Evolutionary conservation across 2,797 vertebrate genomes (phyloP), one percentile per base, ranked within the genome.

Genomic region (Eulemur rubriventer): DNA sequence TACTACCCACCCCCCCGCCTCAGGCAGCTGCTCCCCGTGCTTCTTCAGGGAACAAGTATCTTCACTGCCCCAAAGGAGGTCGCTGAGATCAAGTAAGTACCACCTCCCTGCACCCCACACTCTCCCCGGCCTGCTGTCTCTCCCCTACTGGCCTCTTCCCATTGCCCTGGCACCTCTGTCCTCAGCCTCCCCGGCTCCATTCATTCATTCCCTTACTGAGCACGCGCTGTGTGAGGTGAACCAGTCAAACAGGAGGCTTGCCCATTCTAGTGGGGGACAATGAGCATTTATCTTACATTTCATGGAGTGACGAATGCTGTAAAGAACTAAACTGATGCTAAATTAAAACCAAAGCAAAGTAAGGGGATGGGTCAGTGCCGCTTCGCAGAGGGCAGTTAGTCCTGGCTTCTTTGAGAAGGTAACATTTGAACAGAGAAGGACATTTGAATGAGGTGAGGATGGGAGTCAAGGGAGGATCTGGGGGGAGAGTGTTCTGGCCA

Each of bases 11-110:
- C 98, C 0, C 1, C 55, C 38, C 92, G 63, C 70, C 98, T 99
- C 94, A 98, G 98, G 92, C 96, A 98, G 20, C 73, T 96, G 0
- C 98, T 99, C 67, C 97, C 98, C 9, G 41, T 17, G 41, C 96
- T 95, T 52, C 95, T 98, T 65, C 96, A 97, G 90, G 88, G 95
- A 67, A 84, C n/a, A n/a, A 97, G 50, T 55, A 41, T 97, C 78
- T 97, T 97, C 96, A 96, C 93, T 7, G 91, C 94, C 61, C 96
- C 96, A 1, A 97, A 97, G 81, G 97, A 97, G 57, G 33, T 97
- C 14, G 96, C 97, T 3, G 96, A 98, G 70, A 97, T 98, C 95
- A 97, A 97, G 98, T 98, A 26, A 0, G 97, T 95, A 24, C 46
- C 84, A 11, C 20, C 63, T 4, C 0, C 0, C 10, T 43, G 33